Base-by-base conservation (phyloP, 2,797 vertebrate genomes). In the Borostomias antarcticus region DNA sequence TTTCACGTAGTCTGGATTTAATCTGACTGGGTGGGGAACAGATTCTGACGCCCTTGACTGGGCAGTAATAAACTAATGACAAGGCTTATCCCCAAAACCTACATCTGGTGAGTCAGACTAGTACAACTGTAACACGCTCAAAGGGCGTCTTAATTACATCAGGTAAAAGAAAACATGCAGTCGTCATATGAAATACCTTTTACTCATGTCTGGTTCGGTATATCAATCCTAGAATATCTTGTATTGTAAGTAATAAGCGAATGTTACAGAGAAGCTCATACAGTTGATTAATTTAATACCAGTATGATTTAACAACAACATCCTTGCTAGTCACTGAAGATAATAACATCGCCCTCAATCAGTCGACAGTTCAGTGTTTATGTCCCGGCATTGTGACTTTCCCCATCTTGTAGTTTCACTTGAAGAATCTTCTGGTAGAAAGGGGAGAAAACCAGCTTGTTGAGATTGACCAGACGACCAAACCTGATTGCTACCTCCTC, bases 401-500 rank as follows among this genome's bases (percentile, higher is more conserved):
- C 86, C 26, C 61, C 85, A 32, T 83, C 75, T 52, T 82, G 70
- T 68, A 95, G 78, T 51, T 93, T 79, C 66, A 92, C 93, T 70
- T 89, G 88, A 40, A 98, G 92, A 76, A 97, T 80, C n/a, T 84
- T 93, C 54, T 96, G 94, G 25, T 99, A 99, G 86, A 96, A 96
- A 2, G 96, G 96, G 26, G 94, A 95, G 85, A 96, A 98, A 76
- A 99, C 96, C 82, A 97, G 91, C 89, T 95, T 98, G 92, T 98
- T 99, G 86, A 95, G 98, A 90, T 94, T 96, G 82, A 98, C 94
- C 6, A 99, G 94, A 40, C 92, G 95, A 70, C 89, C 78, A 1
- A 96, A 96, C 65, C 91, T 94, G 73, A 95, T 76, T 0, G 94
- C 92, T 0, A 96, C 76, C 72, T 95, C 95, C 74, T 93, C 95